Evolutionary conservation across 2,113 vertebrate species (phyloP).

Genomic region (Amazona vittata): DNA sequence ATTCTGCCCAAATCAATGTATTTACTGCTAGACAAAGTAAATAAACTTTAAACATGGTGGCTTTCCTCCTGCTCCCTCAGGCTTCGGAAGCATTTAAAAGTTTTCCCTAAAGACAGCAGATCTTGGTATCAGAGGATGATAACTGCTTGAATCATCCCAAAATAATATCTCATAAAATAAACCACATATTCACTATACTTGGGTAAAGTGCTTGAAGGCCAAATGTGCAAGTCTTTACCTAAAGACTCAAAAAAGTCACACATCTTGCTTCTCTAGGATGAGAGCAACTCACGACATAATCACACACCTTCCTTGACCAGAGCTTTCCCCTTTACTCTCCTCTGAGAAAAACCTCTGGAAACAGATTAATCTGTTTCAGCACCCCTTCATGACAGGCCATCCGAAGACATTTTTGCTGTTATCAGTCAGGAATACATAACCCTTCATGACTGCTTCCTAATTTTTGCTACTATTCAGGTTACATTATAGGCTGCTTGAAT

Average conservation of each 20-base stretch:
- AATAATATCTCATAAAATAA: not conserved
- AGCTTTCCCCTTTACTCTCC: not conserved
- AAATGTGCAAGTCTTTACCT: not conserved
- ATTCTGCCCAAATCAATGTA: not conserved
- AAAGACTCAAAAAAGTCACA: not conserved
- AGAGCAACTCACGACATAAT: not conserved
- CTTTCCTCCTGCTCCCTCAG: not conserved
- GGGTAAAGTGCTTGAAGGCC: not conserved
- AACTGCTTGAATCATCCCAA: not conserved
- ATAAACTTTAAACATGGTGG: not conserved
- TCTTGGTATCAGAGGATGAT: not conserved
- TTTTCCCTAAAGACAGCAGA: not conserved
- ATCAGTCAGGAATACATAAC: not conserved
- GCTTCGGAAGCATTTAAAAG: not conserved
- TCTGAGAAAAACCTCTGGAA: not conserved
- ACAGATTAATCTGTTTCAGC: not conserved
- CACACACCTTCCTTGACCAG: not conserved
- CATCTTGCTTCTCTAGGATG: not conserved
- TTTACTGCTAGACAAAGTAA: not conserved
- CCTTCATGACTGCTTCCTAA: not conserved
- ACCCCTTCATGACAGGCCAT: not conserved
- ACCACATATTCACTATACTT: not conserved
- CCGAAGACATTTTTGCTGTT: not conserved
- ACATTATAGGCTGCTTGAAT: not conserved
- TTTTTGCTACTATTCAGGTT: not conserved